Conservation (phyloP, 1,140 invertebrate genomes). For the Piezodorus guildinii region DNA sequence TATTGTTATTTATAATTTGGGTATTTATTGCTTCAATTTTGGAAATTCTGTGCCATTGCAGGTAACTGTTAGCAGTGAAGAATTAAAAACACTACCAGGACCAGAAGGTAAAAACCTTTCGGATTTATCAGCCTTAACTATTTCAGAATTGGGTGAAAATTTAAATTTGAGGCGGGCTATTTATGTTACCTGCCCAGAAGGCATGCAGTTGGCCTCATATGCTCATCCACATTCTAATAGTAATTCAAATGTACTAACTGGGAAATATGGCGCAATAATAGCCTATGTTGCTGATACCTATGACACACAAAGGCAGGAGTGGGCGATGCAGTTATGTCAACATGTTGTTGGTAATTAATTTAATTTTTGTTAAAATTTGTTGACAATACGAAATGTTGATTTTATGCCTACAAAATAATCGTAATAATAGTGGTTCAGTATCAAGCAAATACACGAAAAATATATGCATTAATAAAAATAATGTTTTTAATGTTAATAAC, state of each 20-base stretch:
- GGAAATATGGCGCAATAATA: constrained; percentile 73
- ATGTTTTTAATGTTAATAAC: too few species aligned
- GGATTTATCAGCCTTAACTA: constrained; percentile 69
- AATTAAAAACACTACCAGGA: constrained; percentile 27
- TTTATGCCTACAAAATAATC: too few species aligned
- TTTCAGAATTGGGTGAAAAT: constrained; percentile 83
- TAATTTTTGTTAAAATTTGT: background rate
- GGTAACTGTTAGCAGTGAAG: constrained; percentile 8
- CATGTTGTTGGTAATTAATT: constrained; percentile 63
- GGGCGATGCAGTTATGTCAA: constrained; percentile 69
- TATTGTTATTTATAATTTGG: too few species aligned
- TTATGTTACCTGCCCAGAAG: constrained; percentile 48
- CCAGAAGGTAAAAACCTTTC: constrained; percentile 55
- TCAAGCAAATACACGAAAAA: too few species aligned
- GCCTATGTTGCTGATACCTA: constrained; percentile 43
- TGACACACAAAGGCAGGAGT: constrained; percentile 33
- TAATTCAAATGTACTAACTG: constrained; percentile 43
- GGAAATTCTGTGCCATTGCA: background rate
- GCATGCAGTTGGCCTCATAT: constrained; percentile 49
- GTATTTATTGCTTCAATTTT: background rate
- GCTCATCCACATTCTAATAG: constrained; percentile 54
- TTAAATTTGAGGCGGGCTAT: constrained; percentile 64
- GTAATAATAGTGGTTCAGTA: too few species aligned
- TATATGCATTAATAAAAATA: too few species aligned
- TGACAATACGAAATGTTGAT: too few species aligned